phyloP scores from a whole-genome alignment of 2,113 vertebrate species.

The Taxidea taxus region DNA sequence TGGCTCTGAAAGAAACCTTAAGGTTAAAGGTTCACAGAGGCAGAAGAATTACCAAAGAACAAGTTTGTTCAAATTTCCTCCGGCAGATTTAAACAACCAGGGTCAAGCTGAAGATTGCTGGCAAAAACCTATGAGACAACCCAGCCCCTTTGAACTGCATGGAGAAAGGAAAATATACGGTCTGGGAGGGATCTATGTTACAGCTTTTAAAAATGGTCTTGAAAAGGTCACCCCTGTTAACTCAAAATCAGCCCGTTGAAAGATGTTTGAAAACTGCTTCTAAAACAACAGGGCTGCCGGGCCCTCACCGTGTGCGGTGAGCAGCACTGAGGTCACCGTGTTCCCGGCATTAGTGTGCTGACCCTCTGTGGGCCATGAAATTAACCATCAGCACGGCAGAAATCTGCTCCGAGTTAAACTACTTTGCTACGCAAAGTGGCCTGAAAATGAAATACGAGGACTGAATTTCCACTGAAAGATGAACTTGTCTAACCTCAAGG shows the following conservation, averaged over 20 bases:
- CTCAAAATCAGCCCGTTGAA: slow-evolving; percentile 67
- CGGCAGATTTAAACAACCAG: slow-evolving; percentile 79
- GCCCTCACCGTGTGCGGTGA: slow-evolving; percentile 58
- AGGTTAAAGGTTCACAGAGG: slow-evolving; percentile 86
- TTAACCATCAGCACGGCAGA: slow-evolving; percentile 82
- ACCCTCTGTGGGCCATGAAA: slow-evolving; percentile 85
- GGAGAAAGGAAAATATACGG: slow-evolving; percentile 30
- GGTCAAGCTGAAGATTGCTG: slow-evolving; percentile 81
- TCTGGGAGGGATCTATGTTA: slow-evolving; percentile 65
- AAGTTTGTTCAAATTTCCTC: slow-evolving; percentile 79
- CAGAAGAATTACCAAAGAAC: slow-evolving; percentile 84
- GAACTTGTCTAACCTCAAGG: slow-evolving; percentile 81
- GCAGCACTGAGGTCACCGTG: slow-evolving; percentile 75
- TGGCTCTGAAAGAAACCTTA: slow-evolving; percentile 79
- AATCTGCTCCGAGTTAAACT: slow-evolving; percentile 87
- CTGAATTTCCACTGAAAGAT: slow-evolving; percentile 83
- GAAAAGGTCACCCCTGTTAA: slow-evolving; percentile 73
- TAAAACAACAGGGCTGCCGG: slow-evolving; percentile 54
- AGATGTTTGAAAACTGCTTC: slow-evolving; percentile 70
- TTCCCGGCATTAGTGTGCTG: slow-evolving; percentile 81
- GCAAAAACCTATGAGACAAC: slow-evolving; percentile 67
- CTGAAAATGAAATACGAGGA: slow-evolving; percentile 83
- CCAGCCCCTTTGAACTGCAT: slow-evolving; percentile 76
- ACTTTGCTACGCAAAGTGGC: slow-evolving; percentile 84
- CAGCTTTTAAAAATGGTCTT: slow-evolving; percentile 68